Evolutionary conservation across 2,797 vertebrate genomes (phyloP), one percentile per base, ranked within the genome.

Genomic region (Onychomys leucogaster): DNA sequence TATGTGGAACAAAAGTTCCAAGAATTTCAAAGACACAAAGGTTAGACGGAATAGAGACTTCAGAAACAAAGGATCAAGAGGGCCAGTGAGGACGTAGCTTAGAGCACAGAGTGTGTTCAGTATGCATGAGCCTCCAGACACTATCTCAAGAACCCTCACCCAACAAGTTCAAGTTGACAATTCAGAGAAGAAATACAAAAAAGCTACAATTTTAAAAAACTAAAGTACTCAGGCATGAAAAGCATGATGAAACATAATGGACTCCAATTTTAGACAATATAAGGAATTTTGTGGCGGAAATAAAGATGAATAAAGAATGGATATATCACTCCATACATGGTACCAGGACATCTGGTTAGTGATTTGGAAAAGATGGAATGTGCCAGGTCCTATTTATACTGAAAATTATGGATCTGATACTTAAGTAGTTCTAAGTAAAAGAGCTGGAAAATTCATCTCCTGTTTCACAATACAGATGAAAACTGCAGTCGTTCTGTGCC

Each of bases 291-390:
- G 34, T 10, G 69, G 13, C 21, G 77, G n/a, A 21, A 55, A 52
- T 13, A 37, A 34, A 81, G 25, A 85, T 71, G 67, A 75, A 61
- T 46, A 16, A 86, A 76, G 63, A 87, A 87, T 77, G 32, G 76
- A 10, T 3, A 52, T 27, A 23, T 55, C 90, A 55, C n/a, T 41
- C 29, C 83, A 25, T 37, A 82, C 78, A 55, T 7, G 49, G 23
- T 88, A 34, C 43, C 61, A 25, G 46, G 37, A 92, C n/a, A 43
- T 37, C 11, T 52, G 37, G 37, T 5, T 73, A 49, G 46, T 27
- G 57, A 71, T 49, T 75, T 90, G 67, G 76, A 86, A 95, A 94
- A 83, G 27, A 90, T 37, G 55, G 71, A 90, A 16, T 43, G 57
- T 11, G 10, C n/a, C 32, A 76, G 5, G 46, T 5, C 32, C 69